Conservation (phyloP, 37 sponge, comb jelly and placozoan species). For the Oscarella lobularis region DNA sequence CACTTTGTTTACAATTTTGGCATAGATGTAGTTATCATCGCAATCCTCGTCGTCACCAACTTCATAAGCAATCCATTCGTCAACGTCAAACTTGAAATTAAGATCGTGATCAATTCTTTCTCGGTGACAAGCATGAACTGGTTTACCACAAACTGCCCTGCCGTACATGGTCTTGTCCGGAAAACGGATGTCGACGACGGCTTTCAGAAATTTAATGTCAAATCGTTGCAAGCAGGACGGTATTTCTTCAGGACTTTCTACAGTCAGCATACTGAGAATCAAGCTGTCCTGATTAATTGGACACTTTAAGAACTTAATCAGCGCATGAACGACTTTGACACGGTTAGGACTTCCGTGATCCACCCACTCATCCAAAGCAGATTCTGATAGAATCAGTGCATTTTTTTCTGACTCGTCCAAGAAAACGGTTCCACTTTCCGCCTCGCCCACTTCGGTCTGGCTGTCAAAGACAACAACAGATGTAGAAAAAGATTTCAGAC, state of each 20-base stretch:
- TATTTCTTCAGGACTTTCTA: background rate
- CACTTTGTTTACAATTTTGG: slow-evolving; percentile 21
- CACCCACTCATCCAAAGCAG: too few relatives aligned
- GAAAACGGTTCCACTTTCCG: background rate
- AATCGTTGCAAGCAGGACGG: background rate
- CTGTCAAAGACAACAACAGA: background rate
- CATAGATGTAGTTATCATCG: slow-evolving; percentile 13
- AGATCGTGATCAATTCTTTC: slow-evolving; percentile 1
- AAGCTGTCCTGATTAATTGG: too few relatives aligned
- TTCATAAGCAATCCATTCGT: slow-evolving; percentile 45
- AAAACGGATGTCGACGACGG: background rate
- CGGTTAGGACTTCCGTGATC: background rate
- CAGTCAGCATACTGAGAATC: background rate
- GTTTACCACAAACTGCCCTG: too few relatives aligned
- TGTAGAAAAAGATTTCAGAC: too few relatives aligned
- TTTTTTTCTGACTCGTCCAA: background rate
- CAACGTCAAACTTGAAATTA: slow-evolving; percentile 19
- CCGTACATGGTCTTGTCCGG: background rate
- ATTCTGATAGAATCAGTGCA: background rate
- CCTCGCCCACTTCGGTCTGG: background rate
- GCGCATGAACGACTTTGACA: background rate
- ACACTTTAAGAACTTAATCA: too few relatives aligned
- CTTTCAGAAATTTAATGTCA: background rate
- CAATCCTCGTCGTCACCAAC: slow-evolving; percentile 1
- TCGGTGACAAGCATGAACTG: too few relatives aligned